These are phyloP conservation scores for Dendrocincla tyrannina DNA, from an alignment of 2,797 vertebrate species.

Conservation along the genomic window DNA sequence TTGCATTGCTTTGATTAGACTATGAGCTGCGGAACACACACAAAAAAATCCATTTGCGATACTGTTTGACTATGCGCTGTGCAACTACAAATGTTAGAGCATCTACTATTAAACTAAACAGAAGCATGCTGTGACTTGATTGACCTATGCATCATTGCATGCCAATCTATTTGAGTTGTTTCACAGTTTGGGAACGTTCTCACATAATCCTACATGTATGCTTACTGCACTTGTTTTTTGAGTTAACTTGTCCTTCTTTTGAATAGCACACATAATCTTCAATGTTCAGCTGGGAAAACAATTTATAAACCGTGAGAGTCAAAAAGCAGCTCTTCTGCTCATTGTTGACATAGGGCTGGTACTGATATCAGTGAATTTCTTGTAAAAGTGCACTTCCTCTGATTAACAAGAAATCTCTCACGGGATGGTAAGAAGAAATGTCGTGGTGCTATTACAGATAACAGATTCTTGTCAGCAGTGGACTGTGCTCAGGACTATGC, in stretches of 20 bases:
- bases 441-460: background rate
- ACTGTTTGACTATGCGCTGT: background rate
- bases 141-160: conserved; percentile 35
- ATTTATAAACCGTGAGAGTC: background rate
- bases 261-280: background rate
- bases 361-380: background rate
- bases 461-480: background rate
- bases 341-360: background rate
- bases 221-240: conserved; percentile 11
- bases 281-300: background rate
- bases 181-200: conserved; percentile 44
- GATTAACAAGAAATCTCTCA: background rate
- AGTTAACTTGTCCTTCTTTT: conserved; percentile 34
- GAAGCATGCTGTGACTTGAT: conserved; percentile 48
- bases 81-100: background rate
- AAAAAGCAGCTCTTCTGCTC: background rate
- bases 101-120: conserved; percentile 35
- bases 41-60: background rate
- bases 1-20: background rate
- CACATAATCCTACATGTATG: background rate
- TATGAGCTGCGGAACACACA: background rate
- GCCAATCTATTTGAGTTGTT: conserved; percentile 35
- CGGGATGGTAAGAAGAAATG: background rate
- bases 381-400: background rate
- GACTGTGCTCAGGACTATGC: background rate